Conservation (phyloP, 2,888 invertebrate genomes). For the Pristionchus fissidentatus region DNA sequence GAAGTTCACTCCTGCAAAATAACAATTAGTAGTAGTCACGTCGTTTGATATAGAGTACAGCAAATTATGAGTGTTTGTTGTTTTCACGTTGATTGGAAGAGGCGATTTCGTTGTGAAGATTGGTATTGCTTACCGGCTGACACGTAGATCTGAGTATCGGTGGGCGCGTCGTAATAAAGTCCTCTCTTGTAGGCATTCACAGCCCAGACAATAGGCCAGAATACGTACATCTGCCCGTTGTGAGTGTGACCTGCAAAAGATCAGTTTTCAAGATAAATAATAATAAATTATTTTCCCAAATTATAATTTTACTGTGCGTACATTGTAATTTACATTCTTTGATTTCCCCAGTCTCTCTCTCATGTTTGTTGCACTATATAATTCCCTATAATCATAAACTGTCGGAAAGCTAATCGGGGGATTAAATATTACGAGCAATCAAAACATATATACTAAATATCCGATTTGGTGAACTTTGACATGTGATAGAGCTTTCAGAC, state of each 20-base stretch:
- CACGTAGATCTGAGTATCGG: conserved; percentile 70
- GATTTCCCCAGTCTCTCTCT: not conserved
- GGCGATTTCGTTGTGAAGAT: not conserved
- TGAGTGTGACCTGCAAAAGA: conserved; percentile 73
- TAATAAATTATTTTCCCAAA: not conserved
- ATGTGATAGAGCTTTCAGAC: too few species aligned
- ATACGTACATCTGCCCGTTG: conserved; percentile 72
- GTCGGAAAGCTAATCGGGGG: too few species aligned
- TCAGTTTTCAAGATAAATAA: too few species aligned
- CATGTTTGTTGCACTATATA: too few species aligned
- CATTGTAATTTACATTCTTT: not conserved
- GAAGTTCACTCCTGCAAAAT: conserved; percentile 73
- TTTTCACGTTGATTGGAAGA: too few species aligned
- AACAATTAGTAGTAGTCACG: too few species aligned
- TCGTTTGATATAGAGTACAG: not conserved
- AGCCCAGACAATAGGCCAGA: conserved; percentile 69
- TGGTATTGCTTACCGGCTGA: conserved; percentile 52
- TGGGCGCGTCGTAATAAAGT: conserved; percentile 60
- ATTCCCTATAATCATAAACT: too few species aligned
- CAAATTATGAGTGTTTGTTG: not conserved
- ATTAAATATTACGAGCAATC: too few species aligned
- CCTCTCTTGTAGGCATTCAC: conserved; percentile 68
- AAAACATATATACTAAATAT: too few species aligned
- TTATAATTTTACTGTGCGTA: not conserved
- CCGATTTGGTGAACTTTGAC: too few species aligned